Base-by-base conservation (phyloP, 1,140 invertebrate genomes). In the Drosophila ambigua region DNA sequence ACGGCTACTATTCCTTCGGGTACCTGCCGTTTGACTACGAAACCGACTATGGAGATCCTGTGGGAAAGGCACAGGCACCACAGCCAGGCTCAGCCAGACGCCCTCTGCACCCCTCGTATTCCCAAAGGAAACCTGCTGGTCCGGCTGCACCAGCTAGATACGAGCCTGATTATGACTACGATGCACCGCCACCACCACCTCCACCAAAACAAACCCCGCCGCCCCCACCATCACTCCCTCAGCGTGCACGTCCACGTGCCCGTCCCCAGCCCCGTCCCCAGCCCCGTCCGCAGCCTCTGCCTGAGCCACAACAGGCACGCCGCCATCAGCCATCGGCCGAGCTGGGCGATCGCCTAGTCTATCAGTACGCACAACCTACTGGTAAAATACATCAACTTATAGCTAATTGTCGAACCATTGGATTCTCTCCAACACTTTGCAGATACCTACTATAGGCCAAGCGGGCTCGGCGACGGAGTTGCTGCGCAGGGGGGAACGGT, bases 381-480 rank as follows among this genome's bases (percentile, higher is more conserved):
- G 88, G 88, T 90, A 90, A 90, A 90, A 83, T 90, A 76, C 73
- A 79, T 24, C 75, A 75, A 72, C 88, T 90, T 76, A 74, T 90
- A 78, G 90, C 88, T 90, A 90, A 90, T 83, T 90, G 88, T 54
- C 88, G 78, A 61, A 90, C 89, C 83, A 90, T 88, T 81, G 88
- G 88, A 77, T 90, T 90, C 74, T 90, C 88, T 84, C 89, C 79
- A 80, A 90, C 88, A 78, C 88, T 90, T 90, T 90, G 88, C 88
- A 90, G 88, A 79, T 90, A 90, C 54, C 72, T 90, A 60, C 77
- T 90, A 67, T 90, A 83, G 76, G 55, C 66, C 80, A 7, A 28
- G 46, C 41, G 60, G 49, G 44, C 15, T 59, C 4, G 54, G 26
- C 13, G 63, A 41, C 49, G 72, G 51, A 8, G 63, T 43, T 23